Conservation (phyloP, 2,888 invertebrate species). For the Thera britannica region DNA sequence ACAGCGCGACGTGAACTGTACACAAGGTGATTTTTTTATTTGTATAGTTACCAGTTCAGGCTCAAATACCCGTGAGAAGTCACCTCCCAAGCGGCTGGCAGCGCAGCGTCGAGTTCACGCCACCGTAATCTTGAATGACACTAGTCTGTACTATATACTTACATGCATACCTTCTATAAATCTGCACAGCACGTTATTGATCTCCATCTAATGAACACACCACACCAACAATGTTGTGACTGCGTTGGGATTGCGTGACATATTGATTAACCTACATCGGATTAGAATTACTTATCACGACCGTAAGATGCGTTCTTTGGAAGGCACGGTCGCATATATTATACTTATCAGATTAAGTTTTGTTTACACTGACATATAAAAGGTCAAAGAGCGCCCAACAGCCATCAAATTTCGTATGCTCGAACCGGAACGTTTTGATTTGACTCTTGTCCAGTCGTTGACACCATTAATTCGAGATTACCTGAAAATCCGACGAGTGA, state of each 20-base stretch:
- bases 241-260: slow-evolving; percentile 49
- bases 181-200: slow-evolving; percentile 62
- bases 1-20: slow-evolving; percentile 82
- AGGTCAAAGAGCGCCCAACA: slow-evolving; percentile 50
- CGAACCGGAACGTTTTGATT: slow-evolving; percentile 56
- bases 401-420: slow-evolving; percentile 48
- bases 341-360: slow-evolving; percentile 46
- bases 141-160: slow-evolving; percentile 36
- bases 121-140: slow-evolving; percentile 77
- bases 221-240: slow-evolving; percentile 52
- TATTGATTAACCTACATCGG: slow-evolving; percentile 48
- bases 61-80: slow-evolving; percentile 83
- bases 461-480: slow-evolving; percentile 79
- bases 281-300: slow-evolving; percentile 41
- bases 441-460: slow-evolving; percentile 60
- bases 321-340: slow-evolving; percentile 43
- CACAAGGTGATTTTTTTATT: slow-evolving; percentile 80
- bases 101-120: slow-evolving; percentile 47
- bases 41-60: slow-evolving; percentile 74
- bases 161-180: slow-evolving; percentile 49
- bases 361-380: slow-evolving; percentile 45
- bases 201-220: slow-evolving; percentile 60
- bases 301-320: slow-evolving; percentile 39
- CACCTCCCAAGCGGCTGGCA: slow-evolving; percentile 56
- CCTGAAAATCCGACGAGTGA: slow-evolving; percentile 81